These are phyloP conservation scores for Poecilia wingei DNA, from an alignment of 2,797 vertebrate genomes.

Conservation along the genomic window DNA sequence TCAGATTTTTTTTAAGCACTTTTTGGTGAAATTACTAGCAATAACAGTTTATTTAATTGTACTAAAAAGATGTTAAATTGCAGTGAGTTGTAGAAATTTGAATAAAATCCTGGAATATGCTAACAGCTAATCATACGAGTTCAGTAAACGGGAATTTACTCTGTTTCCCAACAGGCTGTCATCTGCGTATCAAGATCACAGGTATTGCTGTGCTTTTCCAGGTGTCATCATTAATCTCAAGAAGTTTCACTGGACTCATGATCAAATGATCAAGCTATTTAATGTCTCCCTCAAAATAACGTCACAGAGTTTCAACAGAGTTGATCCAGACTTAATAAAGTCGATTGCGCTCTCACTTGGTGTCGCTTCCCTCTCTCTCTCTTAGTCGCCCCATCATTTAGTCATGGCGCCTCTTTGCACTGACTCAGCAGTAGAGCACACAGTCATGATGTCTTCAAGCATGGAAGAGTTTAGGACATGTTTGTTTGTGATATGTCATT, in stretches of 20 bases:
- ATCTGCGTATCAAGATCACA: neutral
- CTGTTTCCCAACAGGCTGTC: neutral
- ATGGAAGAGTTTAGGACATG: neutral
- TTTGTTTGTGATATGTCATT: neutral
- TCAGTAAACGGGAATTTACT: neutral
- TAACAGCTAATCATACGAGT: neutral
- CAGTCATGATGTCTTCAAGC: neutral
- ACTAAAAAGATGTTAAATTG: neutral
- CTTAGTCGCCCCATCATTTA: neutral
- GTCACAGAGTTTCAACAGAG: neutral
- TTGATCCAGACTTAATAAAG: neutral
- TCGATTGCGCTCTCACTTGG: neutral
- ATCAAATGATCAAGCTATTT: neutral
- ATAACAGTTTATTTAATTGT: neutral
- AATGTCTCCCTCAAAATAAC: neutral
- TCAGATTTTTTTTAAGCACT: neutral
- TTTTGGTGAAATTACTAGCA: neutral
- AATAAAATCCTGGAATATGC: neutral
- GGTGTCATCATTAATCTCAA: neutral
- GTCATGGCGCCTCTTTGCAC: neutral
- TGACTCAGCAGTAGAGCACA: neutral
- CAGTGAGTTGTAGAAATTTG: neutral
- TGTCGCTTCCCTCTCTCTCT: neutral
- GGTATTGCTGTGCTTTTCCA: neutral
- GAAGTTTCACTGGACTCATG: neutral